A percentile compares a stretch with the other conserved stretches of the same genome.
These are phyloP conservation scores for Volucella inflata DNA, from an alignment of 2,888 invertebrate species.

Conservation along the genomic window DNA sequence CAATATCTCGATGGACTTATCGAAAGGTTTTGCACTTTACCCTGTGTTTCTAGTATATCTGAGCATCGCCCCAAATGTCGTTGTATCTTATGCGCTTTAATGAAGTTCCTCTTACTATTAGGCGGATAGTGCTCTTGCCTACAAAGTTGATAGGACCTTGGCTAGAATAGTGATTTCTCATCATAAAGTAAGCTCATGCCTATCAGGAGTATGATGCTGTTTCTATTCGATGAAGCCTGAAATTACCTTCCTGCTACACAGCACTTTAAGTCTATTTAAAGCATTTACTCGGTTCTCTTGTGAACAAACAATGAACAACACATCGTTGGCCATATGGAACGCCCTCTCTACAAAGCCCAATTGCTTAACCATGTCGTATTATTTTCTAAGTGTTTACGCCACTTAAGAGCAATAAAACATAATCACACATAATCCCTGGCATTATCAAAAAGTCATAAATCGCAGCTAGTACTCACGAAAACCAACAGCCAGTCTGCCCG, in stretches of 20 bases:
- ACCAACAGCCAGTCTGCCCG: constrained; percentile 58
- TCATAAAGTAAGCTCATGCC: background rate
- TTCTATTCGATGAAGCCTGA: background rate
- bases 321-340: background rate
- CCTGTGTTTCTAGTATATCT: no score
- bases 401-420: constrained; percentile 71
- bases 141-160: no score
- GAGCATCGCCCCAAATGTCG: no score
- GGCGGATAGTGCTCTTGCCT: no score
- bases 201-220: background rate
- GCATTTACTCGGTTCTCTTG: background rate
- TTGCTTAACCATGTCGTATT: constrained; percentile 57
- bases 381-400: constrained; percentile 67
- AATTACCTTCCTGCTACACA: background rate
- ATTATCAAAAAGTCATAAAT: constrained; percentile 75
- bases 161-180: no score
- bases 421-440: constrained; percentile 73
- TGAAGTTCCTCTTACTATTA: no score
- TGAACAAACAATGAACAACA: background rate
- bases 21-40: no score
- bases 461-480: constrained; percentile 62
- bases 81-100: no score
- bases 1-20: no score
- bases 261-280: no score
- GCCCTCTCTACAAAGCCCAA: background rate